Conservation (phyloP, 1,140 invertebrate genomes). For the Aphis craccivora region DNA sequence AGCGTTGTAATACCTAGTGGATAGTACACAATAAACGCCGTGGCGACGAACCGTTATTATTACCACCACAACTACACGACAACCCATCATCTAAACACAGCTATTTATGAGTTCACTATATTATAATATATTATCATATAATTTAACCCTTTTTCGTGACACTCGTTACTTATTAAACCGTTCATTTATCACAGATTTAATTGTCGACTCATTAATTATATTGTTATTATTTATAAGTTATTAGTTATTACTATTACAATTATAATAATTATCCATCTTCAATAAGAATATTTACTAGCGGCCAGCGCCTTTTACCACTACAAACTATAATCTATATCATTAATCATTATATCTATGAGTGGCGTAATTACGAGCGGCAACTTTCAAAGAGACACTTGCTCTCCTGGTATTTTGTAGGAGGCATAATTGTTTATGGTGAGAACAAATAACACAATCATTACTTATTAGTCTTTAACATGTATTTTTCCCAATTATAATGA, state of each 20-base stretch:
- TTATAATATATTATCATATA: conserved; percentile 22
- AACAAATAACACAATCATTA: too few relatives aligned
- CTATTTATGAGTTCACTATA: background rate
- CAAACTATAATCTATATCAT: background rate
- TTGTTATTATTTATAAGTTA: background rate
- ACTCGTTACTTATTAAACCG: background rate
- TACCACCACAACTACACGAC: background rate
- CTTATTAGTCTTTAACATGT: too few relatives aligned
- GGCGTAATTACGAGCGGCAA: too few relatives aligned
- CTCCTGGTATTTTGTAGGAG: too few relatives aligned
- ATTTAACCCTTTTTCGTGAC: background rate
- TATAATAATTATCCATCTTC: background rate
- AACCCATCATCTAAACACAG: background rate
- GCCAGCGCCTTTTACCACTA: background rate
- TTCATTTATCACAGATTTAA: conserved; percentile 41
- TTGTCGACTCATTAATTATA: conserved; percentile 32
- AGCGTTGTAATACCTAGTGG: background rate
- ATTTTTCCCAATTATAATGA: too few relatives aligned
- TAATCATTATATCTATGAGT: too few relatives aligned
- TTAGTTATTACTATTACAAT: background rate
- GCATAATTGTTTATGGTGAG: too few relatives aligned
- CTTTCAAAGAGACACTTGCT: too few relatives aligned
- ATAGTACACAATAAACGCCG: background rate
- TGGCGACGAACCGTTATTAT: background rate
- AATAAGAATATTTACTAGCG: background rate